phyloP scores from a whole-genome alignment of 2,888 invertebrate genomes.

The Drosophila picticornis region DNA sequence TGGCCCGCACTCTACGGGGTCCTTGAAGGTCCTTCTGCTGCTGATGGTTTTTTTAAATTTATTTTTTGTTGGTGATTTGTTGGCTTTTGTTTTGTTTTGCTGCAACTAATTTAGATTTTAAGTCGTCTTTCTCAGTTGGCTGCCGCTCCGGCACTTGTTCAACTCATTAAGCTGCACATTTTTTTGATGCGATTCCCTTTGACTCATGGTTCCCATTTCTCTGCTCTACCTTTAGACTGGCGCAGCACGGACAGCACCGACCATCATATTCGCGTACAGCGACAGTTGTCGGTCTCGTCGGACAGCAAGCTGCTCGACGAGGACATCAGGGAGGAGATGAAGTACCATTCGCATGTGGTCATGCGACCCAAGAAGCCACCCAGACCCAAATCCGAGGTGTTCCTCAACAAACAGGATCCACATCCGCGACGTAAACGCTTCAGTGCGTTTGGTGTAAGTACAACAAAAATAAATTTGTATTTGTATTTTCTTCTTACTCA shows the following conservation, averaged over 20 bases:
- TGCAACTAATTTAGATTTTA: constrained; percentile 56
- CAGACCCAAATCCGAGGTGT: constrained; percentile 98
- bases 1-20: constrained; percentile 29
- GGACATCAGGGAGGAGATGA: constrained; percentile 92
- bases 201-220: constrained; percentile 20
- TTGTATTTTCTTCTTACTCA: constrained; percentile 10
- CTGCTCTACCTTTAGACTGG: constrained; percentile 88
- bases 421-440: constrained; percentile 95
- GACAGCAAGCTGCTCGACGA: constrained; percentile 96
- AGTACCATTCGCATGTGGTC: constrained; percentile 90
- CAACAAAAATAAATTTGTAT: not conserved
- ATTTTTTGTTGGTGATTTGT: constrained; percentile 46
- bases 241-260: constrained; percentile 87
- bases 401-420: constrained; percentile 91
- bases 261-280: constrained; percentile 93
- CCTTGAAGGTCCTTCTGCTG: constrained; percentile 39
- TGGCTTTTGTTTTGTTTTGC: constrained; percentile 46
- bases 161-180: constrained; percentile 69
- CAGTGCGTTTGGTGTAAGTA: constrained; percentile 97
- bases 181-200: constrained; percentile 9
- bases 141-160: constrained; percentile 45
- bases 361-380: constrained; percentile 96
- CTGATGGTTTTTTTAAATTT: not conserved
- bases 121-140: constrained; percentile 44
- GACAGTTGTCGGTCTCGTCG: constrained; percentile 96